Percentiles rank a stretch among this genome's conserved stretches.
Evolutionary conservation across 2,888 invertebrate genomes (phyloP).

Genomic region (Stegana nigrithorax): DNA sequence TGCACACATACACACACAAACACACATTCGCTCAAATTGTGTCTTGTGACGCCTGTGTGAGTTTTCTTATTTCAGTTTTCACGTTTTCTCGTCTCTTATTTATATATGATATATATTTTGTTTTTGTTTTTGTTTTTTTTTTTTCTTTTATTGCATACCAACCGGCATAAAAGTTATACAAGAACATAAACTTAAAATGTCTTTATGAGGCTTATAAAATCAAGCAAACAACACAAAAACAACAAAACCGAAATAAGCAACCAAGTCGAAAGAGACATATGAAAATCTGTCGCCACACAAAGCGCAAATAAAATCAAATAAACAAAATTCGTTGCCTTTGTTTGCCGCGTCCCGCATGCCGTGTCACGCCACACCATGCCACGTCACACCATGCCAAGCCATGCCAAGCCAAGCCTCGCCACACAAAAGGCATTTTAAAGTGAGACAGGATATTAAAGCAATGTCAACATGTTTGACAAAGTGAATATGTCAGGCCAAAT

Average conservation of each 20-base stretch:
- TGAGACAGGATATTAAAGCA: too few species aligned
- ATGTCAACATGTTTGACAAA: slow-evolving; percentile 60
- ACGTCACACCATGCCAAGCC: too few species aligned
- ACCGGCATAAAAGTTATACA: slow-evolving; percentile 1
- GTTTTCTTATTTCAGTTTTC: too few species aligned
- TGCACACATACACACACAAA: not conserved
- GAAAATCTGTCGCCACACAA: slow-evolving; percentile 25
- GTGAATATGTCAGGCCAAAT: slow-evolving; percentile 46
- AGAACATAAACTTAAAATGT: slow-evolving; percentile 54
- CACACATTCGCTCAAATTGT: not conserved
- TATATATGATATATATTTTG: too few species aligned
- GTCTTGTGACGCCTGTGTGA: not conserved
- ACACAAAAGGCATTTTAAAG: slow-evolving; percentile 36
- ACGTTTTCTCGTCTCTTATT: too few species aligned
- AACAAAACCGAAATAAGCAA: not conserved
- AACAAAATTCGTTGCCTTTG: too few species aligned
- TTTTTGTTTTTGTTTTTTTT: too few species aligned
- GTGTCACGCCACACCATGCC: too few species aligned
- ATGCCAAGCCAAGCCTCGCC: too few species aligned
- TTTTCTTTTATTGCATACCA: not conserved
- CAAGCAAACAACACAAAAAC: slow-evolving; percentile 15
- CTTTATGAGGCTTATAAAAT: slow-evolving; percentile 52
- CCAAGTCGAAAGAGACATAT: slow-evolving; percentile 2
- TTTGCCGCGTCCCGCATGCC: too few species aligned
- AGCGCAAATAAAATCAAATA: slow-evolving; percentile 55